A percentile compares a stretch with the other conserved stretches of the same genome.
phyloP scores from a whole-genome alignment of 2,113 vertebrate species.

The Tringa solitaria region DNA sequence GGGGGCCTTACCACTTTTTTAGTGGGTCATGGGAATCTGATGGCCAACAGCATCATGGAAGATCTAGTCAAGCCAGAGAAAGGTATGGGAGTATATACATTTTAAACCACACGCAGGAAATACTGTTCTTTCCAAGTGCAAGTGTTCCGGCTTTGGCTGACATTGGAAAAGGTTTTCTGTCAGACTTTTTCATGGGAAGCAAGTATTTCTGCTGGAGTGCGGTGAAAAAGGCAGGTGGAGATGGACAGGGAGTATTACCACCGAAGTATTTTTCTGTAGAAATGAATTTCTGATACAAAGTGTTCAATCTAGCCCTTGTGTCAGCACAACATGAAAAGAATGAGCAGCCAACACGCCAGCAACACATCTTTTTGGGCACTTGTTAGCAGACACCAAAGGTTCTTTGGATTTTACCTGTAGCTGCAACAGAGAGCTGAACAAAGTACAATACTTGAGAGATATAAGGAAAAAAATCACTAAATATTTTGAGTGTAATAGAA shows the following conservation, averaged over 20 bases:
- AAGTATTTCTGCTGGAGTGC: background rate
- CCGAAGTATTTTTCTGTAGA: background rate
- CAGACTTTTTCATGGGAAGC: background rate
- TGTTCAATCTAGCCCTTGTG: background rate
- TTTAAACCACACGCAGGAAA: background rate
- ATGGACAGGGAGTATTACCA: background rate
- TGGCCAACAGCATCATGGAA: background rate
- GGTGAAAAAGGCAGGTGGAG: background rate
- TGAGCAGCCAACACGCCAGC: background rate
- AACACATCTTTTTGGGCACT: background rate
- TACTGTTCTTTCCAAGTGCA: background rate
- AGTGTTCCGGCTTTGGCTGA: background rate
- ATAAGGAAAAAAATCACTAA: background rate
- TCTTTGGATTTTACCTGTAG: background rate
- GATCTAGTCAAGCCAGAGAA: background rate
- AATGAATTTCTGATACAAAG: background rate
- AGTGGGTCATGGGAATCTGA: background rate
- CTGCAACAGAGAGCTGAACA: background rate
- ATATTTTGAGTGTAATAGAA: background rate
- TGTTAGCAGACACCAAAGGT: background rate
- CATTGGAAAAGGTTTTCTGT: background rate
- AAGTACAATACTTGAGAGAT: background rate
- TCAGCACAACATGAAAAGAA: background rate
- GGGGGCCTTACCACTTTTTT: background rate
- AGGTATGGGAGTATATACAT: background rate